Conservation (phyloP, 2,888 invertebrate species). For the Odontocolon sp. region DNA sequence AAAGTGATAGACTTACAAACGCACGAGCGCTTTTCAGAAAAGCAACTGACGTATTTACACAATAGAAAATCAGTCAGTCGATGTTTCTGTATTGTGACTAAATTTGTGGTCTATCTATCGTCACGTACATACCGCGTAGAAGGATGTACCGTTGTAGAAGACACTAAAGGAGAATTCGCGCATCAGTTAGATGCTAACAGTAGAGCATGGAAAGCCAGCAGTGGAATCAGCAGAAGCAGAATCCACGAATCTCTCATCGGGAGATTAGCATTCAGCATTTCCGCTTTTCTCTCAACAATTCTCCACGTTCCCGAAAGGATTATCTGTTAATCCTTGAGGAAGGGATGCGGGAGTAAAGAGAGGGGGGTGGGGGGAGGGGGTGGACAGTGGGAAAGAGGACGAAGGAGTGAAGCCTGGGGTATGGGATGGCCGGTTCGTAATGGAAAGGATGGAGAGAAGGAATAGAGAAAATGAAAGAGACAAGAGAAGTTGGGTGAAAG, state of each 20-base stretch:
- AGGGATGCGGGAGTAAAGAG: constrained; percentile 31
- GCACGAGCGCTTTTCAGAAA: neutral
- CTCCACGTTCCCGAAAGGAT: constrained; percentile 78
- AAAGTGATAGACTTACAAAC: neutral
- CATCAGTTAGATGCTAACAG: constrained; percentile 14
- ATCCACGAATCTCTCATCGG: constrained; percentile 78
- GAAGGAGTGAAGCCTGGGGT: constrained; percentile 39
- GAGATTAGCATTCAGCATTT: constrained; percentile 81
- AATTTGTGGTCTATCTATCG: neutral
- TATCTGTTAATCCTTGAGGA: constrained; percentile 78
- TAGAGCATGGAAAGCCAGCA: constrained; percentile 29
- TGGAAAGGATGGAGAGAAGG: constrained; percentile 59
- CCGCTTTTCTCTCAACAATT: constrained; percentile 79
- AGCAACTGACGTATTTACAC: constrained; percentile 7
- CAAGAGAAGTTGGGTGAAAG: constrained; percentile 55
- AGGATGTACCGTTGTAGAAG: constrained; percentile 3
- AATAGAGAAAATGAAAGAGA: too few relatives aligned
- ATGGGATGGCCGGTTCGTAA: constrained; percentile 56
- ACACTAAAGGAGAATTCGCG: constrained; percentile 27
- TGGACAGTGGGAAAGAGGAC: constrained; percentile 8
- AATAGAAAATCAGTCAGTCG: constrained; percentile 3
- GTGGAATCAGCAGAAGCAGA: constrained; percentile 30
- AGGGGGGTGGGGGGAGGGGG: constrained; percentile 58
- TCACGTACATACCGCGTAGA: neutral
- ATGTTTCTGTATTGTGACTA: neutral